Conservation (phyloP, 1,140 invertebrate species). For the Lucilia sericata region DNA sequence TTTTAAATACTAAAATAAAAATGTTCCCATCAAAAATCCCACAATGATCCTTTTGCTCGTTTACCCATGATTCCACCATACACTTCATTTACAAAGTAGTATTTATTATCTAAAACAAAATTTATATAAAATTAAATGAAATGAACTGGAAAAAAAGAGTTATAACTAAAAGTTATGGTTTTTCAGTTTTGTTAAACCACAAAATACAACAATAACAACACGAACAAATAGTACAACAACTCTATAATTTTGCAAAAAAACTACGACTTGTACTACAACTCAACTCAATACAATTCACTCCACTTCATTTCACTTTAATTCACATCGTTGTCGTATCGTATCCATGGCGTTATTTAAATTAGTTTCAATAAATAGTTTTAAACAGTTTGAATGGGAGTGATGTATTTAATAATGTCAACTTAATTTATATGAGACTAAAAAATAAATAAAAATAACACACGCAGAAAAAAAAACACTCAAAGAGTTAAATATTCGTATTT, state of each 20-base stretch:
- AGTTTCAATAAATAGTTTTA: slow-evolving; percentile 29
- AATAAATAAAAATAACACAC: slow-evolving; percentile 13
- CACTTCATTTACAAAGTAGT: background rate
- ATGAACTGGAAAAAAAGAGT: background rate
- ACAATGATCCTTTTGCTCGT: background rate
- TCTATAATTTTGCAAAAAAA: background rate
- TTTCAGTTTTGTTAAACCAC: background rate
- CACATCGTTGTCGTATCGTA: background rate
- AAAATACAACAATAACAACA: background rate
- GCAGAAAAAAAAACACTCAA: background rate
- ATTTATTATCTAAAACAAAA: background rate
- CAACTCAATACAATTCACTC: background rate
- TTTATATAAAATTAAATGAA: background rate
- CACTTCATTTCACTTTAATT: background rate
- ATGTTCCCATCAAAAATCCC: background rate
- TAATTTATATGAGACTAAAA: slow-evolving; percentile 27
- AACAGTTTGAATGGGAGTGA: slow-evolving; percentile 26
- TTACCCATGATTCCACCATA: background rate
- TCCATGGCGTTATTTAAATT: slow-evolving; percentile 15
- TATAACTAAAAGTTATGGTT: slow-evolving; percentile 21
- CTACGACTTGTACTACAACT: background rate
- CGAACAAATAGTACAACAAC: background rate
- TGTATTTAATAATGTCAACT: slow-evolving; percentile 29
- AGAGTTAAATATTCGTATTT: background rate
- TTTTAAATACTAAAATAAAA: background rate